A percentile compares a stretch with the other conserved stretches of the same genome.
Evolutionary conservation across 2,797 vertebrate genomes (phyloP).

Genomic region (Tauraco hartlaubi): DNA sequence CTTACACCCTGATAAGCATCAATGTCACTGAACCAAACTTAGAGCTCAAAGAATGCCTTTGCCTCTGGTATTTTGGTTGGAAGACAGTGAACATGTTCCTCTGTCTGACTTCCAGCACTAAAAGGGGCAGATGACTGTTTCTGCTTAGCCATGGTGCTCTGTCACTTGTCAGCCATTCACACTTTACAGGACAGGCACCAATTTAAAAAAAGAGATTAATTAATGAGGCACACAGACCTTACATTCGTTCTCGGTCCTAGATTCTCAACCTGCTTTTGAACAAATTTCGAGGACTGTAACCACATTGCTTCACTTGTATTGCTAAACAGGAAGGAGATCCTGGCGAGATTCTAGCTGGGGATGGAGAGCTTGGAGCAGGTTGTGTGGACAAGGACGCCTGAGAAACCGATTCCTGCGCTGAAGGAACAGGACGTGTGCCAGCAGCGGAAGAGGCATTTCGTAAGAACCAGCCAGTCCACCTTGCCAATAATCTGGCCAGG

Average conservation of each 20-base stretch:
- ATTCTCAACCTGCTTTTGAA: background rate
- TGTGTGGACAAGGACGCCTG: background rate
- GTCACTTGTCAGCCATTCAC: background rate
- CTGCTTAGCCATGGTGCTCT: background rate
- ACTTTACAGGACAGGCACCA: background rate
- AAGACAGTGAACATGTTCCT: background rate
- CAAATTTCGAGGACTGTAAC: background rate
- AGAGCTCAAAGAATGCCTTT: background rate
- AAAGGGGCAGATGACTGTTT: background rate
- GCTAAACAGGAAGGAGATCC: background rate
- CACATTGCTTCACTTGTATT: background rate
- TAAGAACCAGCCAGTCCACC: background rate
- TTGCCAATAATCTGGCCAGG: background rate
- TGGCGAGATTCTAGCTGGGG: background rate
- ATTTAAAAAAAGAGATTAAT: background rate
- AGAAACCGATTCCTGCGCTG: background rate
- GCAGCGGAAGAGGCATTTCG: background rate
- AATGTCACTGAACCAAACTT: background rate
- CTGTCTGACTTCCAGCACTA: background rate
- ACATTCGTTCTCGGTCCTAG: background rate
- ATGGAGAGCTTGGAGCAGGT: background rate
- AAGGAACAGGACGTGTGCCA: background rate
- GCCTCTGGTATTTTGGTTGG: background rate
- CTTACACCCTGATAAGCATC: background rate
- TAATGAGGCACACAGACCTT: background rate